Base-by-base conservation (phyloP, 2,797 vertebrate species). In the Morus bassanus region DNA sequence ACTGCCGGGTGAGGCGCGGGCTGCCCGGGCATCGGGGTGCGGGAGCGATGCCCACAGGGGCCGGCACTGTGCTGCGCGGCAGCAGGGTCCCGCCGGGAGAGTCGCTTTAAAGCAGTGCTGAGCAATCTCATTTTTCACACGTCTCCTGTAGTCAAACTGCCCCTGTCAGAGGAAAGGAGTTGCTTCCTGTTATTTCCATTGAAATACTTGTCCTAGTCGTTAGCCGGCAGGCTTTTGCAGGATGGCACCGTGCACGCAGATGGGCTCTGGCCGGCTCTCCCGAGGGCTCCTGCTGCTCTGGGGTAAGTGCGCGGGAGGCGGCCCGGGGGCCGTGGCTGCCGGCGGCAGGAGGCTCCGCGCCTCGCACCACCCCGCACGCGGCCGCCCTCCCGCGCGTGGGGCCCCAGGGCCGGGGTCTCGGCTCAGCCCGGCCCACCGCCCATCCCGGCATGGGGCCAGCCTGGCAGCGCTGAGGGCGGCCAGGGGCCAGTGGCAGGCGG, bases 61-160 rank as follows among this genome's bases (percentile, higher is more conserved):
- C 95, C 39, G 7, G 70, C 78, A 35, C 61, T 4, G 45, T 9
- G 60, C 73, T 10, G 93, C 63, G 17, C 51, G 11, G 95, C 51
- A 13, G 70, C 28, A n/a, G 73, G 72, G 92, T 94, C 96, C 96
- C 17, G 41, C 91, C 64, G 93, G 93, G 94, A 97, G 81, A 89
- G 92, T 85, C 11, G 81, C 91, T 92, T 59, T 91, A 54, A 79
- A 95, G 91, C 94, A 64, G 95, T 31, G 69, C 96, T 96, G 88
- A 96, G 97, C 97, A 89, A 97, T 97, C 97, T 98, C 97, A 97
- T 97, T 98, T 97, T 98, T 98, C 97, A 97, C 97, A 96, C 95
- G 96, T 97, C 97, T 97, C 95, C 97, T 87, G 96, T 97, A 96
- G 96, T 93, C 96, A 88, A 96, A 97, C 95, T 96, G 96, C 96